Conservation (phyloP, 2,888 invertebrate species). For the Tryphoninae sp. region DNA sequence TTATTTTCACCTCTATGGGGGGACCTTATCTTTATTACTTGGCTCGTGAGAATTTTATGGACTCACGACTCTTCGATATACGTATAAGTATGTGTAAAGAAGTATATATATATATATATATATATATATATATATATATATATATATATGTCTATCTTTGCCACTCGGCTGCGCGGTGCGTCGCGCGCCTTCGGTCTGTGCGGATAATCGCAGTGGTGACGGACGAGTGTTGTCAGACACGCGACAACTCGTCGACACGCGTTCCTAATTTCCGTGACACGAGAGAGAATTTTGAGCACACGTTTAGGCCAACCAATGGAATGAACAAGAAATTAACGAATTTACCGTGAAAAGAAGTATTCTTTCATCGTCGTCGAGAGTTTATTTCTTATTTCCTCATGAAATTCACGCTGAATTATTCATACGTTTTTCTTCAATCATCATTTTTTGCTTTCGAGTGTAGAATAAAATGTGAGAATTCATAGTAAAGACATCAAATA, state of each 20-base stretch:
- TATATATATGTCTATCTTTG: neutral
- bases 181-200: constrained; percentile 28
- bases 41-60: constrained; percentile 19
- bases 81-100: neutral
- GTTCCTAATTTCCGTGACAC: constrained; percentile 39
- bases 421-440: neutral
- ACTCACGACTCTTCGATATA: neutral
- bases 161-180: constrained; percentile 9
- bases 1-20: neutral
- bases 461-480: neutral
- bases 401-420: neutral
- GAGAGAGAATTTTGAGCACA: neutral
- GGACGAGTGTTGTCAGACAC: constrained; percentile 49
- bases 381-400: constrained; percentile 1
- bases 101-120: constrained; percentile 3
- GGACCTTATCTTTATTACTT: neutral
- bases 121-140: neutral
- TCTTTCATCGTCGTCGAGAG: constrained; percentile 4
- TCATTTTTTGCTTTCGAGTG: neutral
- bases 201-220: constrained; percentile 36
- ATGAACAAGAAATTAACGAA: neutral
- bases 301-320: neutral
- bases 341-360: constrained; percentile 31
- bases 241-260: constrained; percentile 45
- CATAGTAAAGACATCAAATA: neutral